Evolutionary conservation across 1,140 invertebrate species (phyloP), one percentile per base, ranked within the genome.

Genomic region (Bombus breviceps): DNA sequence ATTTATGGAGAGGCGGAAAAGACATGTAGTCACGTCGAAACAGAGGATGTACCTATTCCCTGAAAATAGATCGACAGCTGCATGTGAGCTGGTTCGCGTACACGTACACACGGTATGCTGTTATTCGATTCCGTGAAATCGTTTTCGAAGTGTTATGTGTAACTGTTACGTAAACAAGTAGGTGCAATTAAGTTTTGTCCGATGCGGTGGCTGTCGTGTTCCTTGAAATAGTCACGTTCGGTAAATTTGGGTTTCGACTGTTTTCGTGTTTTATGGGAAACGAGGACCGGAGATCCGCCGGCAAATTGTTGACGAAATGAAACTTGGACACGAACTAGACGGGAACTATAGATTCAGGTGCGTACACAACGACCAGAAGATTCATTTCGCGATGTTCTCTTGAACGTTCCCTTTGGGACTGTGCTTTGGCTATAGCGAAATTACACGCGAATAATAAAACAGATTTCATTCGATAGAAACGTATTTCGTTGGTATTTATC

Each of bases 131-230:
- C 28, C 34, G 39, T 57, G 43, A 57, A 83, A 83, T 77, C 81
- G 73, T 68, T 83, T 77, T 28, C 81, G 13, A 77, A 76, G 62
- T 68, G 73, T 83, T 68, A 68, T 68, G 62, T 53, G 73, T 83
- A 76, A 68, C 62, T 39, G 73, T 83, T 83, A 83, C 73, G 81
- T 77, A 57, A 83, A 69, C 73, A 83, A 77, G 81, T 77, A 68
- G 81, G 41, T 28, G 81, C 73, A 83, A 83, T 83, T 83, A 83
- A 83, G 73, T 76, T 83, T 68, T 64, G 81, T 28, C 34, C 73
- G 62, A 77, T 13, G 43, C 34, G 73, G 75, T 39, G 75, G 62
- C 34, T 37, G 6, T 32, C 74, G 73, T 77, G 62, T 83, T 77
- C 43, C 62, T 83, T 77, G 62, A 59, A 78, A 79, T 59, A 84